Evolutionary conservation across 2,113 vertebrate species (phyloP).

Genomic region (Chelonoidis abingdonii): DNA sequence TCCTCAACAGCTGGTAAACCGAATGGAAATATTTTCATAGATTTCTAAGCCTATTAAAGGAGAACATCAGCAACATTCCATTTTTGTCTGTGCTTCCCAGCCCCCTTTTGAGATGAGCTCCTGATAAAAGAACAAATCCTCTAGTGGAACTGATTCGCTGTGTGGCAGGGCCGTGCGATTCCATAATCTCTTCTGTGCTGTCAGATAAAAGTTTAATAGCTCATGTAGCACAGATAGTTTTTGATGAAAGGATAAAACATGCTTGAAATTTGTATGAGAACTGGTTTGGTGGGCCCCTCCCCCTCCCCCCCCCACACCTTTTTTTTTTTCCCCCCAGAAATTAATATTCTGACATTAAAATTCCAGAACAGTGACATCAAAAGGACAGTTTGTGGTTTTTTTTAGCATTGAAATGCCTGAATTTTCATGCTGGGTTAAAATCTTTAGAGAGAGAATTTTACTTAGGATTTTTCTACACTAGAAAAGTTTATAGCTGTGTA

Average conservation of each 20-base stretch:
- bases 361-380: not conserved
- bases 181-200: not conserved
- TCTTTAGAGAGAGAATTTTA: not conserved
- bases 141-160: not conserved
- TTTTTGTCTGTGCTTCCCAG: not conserved
- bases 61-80: not conserved
- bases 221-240: not conserved
- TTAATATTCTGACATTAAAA: not conserved
- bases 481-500: not conserved
- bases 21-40: not conserved
- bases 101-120: not conserved
- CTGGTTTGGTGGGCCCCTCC: not conserved
- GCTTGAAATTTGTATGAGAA: not conserved
- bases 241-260: not conserved
- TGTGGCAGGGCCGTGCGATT: not conserved
- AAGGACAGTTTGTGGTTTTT: not conserved
- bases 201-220: not conserved
- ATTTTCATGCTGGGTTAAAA: not conserved
- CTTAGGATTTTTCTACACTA: not conserved
- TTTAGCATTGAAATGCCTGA: not conserved
- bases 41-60: not conserved
- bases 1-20: slow-evolving; percentile 11
- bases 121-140: not conserved
- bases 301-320: not conserved
- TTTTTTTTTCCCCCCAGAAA: not conserved